A percentile compares a stretch with the other conserved stretches of the same genome.
Evolutionary conservation across 2,797 vertebrate species (phyloP).

Genomic region (Lacerta viridis): DNA sequence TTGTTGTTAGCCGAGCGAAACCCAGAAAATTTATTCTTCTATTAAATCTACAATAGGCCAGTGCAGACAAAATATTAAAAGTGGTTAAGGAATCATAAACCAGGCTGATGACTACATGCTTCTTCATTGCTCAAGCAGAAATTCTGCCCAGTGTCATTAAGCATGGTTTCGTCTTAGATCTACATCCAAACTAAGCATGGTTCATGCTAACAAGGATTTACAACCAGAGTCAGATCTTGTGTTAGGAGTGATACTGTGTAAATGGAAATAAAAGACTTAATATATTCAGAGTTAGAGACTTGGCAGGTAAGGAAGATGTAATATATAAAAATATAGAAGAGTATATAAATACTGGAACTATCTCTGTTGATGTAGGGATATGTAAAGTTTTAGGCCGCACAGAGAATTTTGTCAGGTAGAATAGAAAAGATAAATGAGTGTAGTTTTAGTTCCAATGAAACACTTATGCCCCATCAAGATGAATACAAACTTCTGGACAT

Average conservation of each 20-base stretch:
- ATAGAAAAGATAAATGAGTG: background rate
- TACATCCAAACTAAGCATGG: background rate
- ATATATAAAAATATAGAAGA: background rate
- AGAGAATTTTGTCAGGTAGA: background rate
- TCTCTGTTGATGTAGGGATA: background rate
- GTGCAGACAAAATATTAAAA: too few relatives aligned
- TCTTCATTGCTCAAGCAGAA: too few relatives aligned
- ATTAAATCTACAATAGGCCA: too few relatives aligned
- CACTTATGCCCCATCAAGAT: background rate
- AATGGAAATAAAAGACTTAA: background rate
- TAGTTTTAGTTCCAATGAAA: background rate
- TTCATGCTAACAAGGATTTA: background rate
- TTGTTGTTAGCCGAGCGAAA: background rate
- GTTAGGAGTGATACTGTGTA: background rate
- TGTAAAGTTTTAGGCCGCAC: background rate
- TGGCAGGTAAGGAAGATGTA: background rate
- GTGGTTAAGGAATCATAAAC: too few relatives aligned
- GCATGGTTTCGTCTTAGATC: background rate
- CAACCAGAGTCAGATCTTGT: background rate
- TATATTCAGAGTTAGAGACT: background rate
- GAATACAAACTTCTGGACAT: background rate
- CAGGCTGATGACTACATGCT: too few relatives aligned
- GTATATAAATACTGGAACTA: background rate
- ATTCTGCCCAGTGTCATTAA: too few relatives aligned
- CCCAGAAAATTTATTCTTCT: too few relatives aligned